Percentiles rank a stretch among this genome's conserved stretches.
phyloP scores from a whole-genome alignment of 2,888 invertebrate genomes.

The Troglohyphantes excavatus region DNA sequence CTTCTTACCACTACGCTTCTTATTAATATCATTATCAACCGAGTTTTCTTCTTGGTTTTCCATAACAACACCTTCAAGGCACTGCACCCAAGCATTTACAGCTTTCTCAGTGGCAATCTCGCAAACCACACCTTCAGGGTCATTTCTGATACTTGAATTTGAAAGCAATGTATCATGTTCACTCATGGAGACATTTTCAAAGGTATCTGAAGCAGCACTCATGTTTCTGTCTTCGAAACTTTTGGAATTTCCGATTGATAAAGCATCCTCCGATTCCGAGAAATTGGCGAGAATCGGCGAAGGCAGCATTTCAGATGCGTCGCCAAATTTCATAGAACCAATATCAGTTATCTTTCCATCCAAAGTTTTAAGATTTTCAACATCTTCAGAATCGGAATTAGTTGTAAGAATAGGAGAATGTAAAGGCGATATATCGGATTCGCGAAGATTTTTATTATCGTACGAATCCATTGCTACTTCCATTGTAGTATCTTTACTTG shows the following conservation, averaged over 20 bases:
- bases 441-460: background rate
- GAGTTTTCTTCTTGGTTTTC: background rate
- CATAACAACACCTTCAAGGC: constrained; percentile 31
- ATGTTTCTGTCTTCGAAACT: constrained; percentile 18
- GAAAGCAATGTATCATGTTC: constrained; percentile 13
- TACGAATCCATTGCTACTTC: background rate
- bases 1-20: background rate
- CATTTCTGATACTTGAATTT: constrained; percentile 22
- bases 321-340: background rate
- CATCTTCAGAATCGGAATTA: constrained; percentile 1
- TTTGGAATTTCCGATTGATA: constrained; percentile 8
- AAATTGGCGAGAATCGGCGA: constrained; percentile 12
- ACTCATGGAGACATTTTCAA: constrained; percentile 34
- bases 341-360: background rate
- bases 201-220: constrained; percentile 26
- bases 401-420: background rate
- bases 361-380: background rate
- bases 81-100: constrained; percentile 57
- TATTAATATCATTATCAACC: background rate
- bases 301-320: background rate
- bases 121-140: constrained; percentile 54
- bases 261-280: constrained; percentile 22
- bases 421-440: background rate
- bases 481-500: background rate
- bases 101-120: constrained; percentile 50